Evolutionary conservation across 1,140 invertebrate species (phyloP).

Genomic region (Thaumatotibia leucotreta): DNA sequence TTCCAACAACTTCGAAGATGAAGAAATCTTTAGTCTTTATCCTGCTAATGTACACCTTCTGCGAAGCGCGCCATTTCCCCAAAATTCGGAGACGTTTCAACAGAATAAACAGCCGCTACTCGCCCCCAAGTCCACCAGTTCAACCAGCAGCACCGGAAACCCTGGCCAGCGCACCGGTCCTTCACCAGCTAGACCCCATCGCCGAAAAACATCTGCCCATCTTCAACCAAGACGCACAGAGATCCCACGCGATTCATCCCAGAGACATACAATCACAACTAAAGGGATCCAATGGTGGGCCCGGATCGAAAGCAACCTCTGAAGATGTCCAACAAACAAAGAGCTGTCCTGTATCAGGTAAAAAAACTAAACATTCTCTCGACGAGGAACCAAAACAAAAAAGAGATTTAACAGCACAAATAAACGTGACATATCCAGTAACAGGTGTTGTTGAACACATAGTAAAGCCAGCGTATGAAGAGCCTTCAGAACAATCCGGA

Average conservation of each 20-base stretch:
- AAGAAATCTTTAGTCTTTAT: neutral
- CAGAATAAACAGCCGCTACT: neutral
- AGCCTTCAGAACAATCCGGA: neutral
- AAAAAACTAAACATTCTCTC: neutral
- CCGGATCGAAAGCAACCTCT: neutral
- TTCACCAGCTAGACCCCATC: neutral
- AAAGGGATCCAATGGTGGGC: neutral
- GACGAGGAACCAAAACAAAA: neutral
- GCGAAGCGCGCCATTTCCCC: neutral
- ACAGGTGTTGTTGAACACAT: neutral
- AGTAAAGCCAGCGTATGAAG: neutral
- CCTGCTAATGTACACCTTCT: neutral
- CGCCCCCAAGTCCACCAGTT: neutral
- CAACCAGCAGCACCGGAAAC: neutral
- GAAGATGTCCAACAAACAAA: neutral
- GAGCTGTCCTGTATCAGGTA: neutral
- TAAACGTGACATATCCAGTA: neutral
- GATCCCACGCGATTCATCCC: neutral
- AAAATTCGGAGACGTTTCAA: neutral
- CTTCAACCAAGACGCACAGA: neutral
- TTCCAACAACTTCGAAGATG: neutral
- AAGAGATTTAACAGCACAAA: neutral
- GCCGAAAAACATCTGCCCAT: neutral
- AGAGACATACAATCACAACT: neutral
- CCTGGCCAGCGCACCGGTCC: neutral